Evolutionary conservation across 2,888 invertebrate species (phyloP).

Genomic region (Agrochola lychnidis): DNA sequence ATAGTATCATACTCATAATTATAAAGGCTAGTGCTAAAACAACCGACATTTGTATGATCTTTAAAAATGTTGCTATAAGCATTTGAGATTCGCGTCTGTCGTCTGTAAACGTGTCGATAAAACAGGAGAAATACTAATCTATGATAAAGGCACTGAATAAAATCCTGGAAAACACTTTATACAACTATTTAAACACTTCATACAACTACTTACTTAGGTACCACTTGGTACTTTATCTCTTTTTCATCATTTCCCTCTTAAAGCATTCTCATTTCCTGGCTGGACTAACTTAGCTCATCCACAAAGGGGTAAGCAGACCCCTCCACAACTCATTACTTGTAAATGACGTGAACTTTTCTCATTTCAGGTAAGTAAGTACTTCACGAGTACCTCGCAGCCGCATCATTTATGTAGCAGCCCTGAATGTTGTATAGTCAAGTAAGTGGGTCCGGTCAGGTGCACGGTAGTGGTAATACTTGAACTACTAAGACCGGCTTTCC

Average conservation of each 20-base stretch:
- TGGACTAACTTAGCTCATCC: neutral
- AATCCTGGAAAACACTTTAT: neutral
- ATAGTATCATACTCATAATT: neutral
- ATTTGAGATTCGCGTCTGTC: neutral
- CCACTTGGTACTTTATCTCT: neutral
- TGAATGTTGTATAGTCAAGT: slow-evolving; percentile 23
- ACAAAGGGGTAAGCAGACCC: slow-evolving; percentile 14
- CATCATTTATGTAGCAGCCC: slow-evolving; percentile 52
- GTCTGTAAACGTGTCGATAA: neutral
- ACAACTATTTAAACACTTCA: neutral
- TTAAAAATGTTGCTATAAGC: neutral
- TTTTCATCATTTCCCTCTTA: neutral
- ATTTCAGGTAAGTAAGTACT: slow-evolving; percentile 72
- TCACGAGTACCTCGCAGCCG: slow-evolving; percentile 7
- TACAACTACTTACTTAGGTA: neutral
- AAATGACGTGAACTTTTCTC: slow-evolving; percentile 63
- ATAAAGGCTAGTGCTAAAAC: neutral
- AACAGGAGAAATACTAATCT: neutral
- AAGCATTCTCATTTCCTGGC: slow-evolving; percentile 16
- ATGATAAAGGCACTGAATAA: neutral
- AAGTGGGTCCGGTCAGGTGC: slow-evolving; percentile 27
- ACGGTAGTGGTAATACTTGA: neutral
- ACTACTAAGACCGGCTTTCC: neutral
- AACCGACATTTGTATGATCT: neutral
- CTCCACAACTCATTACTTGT: slow-evolving; percentile 38